Percentiles rank a stretch among this genome's conserved stretches.
Evolutionary conservation across 1,140 invertebrate species (phyloP).

Genomic region (Oscheius sp.): DNA sequence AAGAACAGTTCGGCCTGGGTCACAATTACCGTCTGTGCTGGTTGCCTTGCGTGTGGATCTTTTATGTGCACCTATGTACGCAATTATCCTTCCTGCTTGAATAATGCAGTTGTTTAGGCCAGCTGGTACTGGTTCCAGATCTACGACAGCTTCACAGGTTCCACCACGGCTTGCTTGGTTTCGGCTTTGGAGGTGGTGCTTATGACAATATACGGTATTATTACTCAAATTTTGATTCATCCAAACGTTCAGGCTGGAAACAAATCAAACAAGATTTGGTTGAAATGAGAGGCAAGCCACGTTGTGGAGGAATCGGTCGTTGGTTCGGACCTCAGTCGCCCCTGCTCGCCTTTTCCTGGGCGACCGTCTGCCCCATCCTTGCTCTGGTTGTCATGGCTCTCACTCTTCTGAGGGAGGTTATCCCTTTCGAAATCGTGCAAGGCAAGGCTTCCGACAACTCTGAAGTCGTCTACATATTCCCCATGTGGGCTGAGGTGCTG

Average conservation of each 20-base stretch:
- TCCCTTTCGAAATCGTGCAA: conserved; percentile 14
- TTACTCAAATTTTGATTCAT: too few species aligned
- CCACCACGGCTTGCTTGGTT: background rate
- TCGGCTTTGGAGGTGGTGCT: background rate
- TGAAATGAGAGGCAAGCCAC: background rate
- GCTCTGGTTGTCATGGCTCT: conserved; percentile 37
- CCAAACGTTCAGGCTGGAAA: too few species aligned
- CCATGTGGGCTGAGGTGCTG: conserved; percentile 40
- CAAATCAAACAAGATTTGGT: background rate
- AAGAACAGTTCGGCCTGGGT: conserved; percentile 33
- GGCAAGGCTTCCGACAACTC: conserved; percentile 41
- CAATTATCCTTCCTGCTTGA: background rate
- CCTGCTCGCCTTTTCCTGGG: conserved; percentile 32
- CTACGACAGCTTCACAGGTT: conserved; percentile 1
- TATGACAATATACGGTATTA: background rate
- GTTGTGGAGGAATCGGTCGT: conserved; percentile 2
- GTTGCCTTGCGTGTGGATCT: conserved; percentile 31
- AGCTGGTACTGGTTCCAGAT: conserved; percentile 17
- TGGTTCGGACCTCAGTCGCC: conserved; percentile 34
- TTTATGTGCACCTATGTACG: conserved; percentile 36
- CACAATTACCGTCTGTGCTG: conserved; percentile 10
- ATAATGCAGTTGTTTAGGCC: background rate
- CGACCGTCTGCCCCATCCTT: background rate
- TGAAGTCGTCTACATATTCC: conserved; percentile 34
- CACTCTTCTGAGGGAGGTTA: conserved; percentile 27